Conservation (phyloP, 2,888 invertebrate species). For the Rapana venosa region DNA sequence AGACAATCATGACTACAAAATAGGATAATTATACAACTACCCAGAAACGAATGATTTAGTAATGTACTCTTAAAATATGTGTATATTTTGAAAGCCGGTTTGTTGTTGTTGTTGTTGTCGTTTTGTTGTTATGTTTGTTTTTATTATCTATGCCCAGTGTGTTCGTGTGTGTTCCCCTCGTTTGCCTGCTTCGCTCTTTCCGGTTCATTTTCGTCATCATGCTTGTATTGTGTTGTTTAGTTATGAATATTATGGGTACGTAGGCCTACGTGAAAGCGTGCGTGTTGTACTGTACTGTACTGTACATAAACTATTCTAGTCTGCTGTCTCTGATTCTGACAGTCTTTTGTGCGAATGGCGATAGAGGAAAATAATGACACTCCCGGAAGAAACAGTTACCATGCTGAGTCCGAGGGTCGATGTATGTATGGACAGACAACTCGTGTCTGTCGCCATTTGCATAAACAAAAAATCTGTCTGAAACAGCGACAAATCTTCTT, state of each 20-base stretch:
- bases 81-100: background rate
- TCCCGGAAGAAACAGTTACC: no score
- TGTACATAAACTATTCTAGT: background rate
- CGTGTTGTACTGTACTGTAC: background rate
- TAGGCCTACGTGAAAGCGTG: background rate
- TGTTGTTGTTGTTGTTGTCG: background rate
- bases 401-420: no score
- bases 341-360: no score
- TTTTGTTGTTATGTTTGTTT: no score
- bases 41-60: background rate
- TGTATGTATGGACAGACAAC: no score
- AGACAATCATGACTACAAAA: no score
- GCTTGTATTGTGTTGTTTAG: background rate
- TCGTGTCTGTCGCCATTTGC: no score
- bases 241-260: background rate
- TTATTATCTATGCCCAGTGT: no score
- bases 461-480: no score
- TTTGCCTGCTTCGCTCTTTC: background rate
- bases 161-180: background rate
- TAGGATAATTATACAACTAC: background rate
- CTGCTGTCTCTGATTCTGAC: background rate
- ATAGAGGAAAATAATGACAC: no score
- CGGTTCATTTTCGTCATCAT: background rate
- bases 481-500: no score
- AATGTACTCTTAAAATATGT: background rate